Conservation (phyloP, 2,113 vertebrate species). For the Ciconia boyciana region DNA sequence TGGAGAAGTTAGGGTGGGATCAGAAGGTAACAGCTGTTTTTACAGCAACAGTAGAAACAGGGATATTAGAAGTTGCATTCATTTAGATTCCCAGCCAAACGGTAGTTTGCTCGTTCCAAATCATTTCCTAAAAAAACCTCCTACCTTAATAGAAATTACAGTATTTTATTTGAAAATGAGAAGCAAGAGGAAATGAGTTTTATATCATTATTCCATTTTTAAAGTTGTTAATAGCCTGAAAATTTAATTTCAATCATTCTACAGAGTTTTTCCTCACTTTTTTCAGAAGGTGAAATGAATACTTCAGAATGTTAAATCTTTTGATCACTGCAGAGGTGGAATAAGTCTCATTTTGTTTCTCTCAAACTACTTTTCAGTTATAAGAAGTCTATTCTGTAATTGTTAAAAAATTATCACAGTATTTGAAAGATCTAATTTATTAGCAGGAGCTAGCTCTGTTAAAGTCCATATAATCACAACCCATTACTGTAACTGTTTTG, state of each 20-base stretch:
- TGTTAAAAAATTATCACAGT: neutral
- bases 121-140: neutral
- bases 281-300: constrained; percentile 9
- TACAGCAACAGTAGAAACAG: neutral
- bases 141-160: neutral
- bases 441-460: neutral
- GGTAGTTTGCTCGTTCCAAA: neutral
- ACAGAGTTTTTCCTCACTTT: neutral
- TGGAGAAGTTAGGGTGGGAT: neutral
- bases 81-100: neutral
- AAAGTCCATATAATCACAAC: neutral
- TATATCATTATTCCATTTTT: neutral
- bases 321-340: neutral
- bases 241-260: constrained; percentile 9
- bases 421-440: neutral
- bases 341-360: constrained; percentile 20
- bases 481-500: neutral
- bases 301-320: neutral
- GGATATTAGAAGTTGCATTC: neutral
- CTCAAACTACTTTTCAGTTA: neutral
- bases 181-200: neutral
- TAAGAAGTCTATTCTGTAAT: neutral
- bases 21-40: neutral
- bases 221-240: neutral
- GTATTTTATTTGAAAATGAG: neutral